Evolutionary conservation across 2,888 invertebrate genomes (phyloP), one percentile per base, ranked within the genome.

Genomic region (Geotrupes spiniger): DNA sequence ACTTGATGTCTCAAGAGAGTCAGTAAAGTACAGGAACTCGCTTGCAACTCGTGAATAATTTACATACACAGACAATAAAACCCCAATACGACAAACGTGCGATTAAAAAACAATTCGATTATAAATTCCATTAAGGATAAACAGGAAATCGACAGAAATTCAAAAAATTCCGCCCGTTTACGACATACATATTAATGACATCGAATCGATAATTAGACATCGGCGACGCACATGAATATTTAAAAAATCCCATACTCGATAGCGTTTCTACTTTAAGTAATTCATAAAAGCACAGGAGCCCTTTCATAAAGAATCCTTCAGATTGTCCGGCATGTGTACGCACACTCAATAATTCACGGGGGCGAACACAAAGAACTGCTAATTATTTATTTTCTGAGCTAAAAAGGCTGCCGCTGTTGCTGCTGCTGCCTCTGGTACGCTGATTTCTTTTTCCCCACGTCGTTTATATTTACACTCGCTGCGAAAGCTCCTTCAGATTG

Each of bases 321-420:
- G 42, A 46, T 38, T 42, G 41, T 46, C 50, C n/a, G n/a, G 50
- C 47, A 46, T 50, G 50, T 53, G 53, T 53, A 53, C 43, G 53
- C 53, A 53, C 53, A 50, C 52, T 56, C 54, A 56, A 56, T 56
- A 57, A 57, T 57, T 57, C 57, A 57, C 48, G 52, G 49, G n/a
- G 45, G 47, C 45, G 52, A 53, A 47, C 53, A 53, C 53, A 57
- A 56, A 59, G 55, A 57, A 58, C 52, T 53, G 53, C 57, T 57
- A 59, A 60, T 60, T 60, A 60, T 60, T 60, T 59, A 60, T 60
- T 60, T 60, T 60, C 54, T 51, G 44, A 53, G 56, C 51, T 54
- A 58, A 58, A 56, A 56, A 53, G 54, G 53, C 54, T 46, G 42
- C 52, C 48, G 50, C 36, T 33, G 26, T 26, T 15, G 27, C 27